Percentiles rank a stretch among this genome's conserved stretches.
Conservation (phyloP, 2,888 invertebrate genomes). For the Meteorus cinctellus region DNA sequence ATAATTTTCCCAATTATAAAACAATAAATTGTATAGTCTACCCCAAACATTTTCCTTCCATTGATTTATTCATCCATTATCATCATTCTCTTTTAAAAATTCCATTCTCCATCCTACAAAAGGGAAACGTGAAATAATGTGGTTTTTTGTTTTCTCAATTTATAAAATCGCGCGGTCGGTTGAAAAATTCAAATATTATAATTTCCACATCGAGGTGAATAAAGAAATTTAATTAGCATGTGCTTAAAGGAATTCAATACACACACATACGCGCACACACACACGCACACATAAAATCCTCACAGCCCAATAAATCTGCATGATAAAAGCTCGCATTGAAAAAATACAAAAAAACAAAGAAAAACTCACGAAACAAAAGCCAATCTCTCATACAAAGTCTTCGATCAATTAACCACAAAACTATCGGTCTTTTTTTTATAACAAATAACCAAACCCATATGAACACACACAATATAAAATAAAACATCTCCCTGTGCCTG, state of each 20-base stretch:
- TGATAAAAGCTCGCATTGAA: slow-evolving; percentile 19
- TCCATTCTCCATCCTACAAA: no score
- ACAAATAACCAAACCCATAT: background rate
- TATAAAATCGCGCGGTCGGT: background rate
- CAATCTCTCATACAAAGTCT: slow-evolving; percentile 34
- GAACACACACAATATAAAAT: no score
- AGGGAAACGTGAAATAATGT: background rate
- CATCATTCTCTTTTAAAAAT: no score
- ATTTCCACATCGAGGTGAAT: background rate
- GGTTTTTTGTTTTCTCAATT: background rate
- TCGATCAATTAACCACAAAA: slow-evolving; percentile 42
- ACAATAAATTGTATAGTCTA: slow-evolving; percentile 1
- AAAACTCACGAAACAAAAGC: slow-evolving; percentile 34
- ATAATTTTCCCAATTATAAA: no score
- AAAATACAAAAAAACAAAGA: slow-evolving; percentile 6
- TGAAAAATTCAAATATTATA: background rate
- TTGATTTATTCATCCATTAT: no score
- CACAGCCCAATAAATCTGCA: background rate
- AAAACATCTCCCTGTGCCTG: background rate
- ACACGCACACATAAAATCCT: background rate
- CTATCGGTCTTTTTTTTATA: slow-evolving; percentile 27
- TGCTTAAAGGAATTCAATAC: slow-evolving; percentile 2
- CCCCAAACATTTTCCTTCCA: slow-evolving; percentile 13
- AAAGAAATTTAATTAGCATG: slow-evolving; percentile 2
- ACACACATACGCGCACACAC: background rate